Conservation (phyloP, 1,140 invertebrate genomes). For the Lasioglossum baleicum region DNA sequence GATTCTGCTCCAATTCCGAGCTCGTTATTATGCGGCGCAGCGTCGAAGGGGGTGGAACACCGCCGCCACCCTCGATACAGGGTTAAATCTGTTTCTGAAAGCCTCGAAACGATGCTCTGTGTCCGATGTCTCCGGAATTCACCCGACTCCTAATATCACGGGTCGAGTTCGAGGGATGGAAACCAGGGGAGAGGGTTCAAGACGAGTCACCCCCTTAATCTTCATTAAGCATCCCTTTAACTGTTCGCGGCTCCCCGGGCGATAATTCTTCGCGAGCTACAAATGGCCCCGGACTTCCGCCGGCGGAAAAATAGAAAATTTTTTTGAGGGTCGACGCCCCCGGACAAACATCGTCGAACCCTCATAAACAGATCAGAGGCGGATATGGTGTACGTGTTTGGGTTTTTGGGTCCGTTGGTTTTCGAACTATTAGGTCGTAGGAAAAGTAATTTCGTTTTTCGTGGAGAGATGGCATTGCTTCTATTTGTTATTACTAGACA, state of each 20-base stretch:
- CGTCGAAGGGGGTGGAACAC: background rate
- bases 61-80: background rate
- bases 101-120: constrained; percentile 28
- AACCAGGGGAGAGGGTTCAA: background rate
- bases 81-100: constrained; percentile 49
- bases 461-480: too few species aligned
- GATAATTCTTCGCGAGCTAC: constrained; percentile 41
- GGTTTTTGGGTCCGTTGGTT: too few species aligned
- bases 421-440: too few species aligned
- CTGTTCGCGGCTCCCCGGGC: constrained; percentile 32
- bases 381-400: too few species aligned
- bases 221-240: constrained; percentile 51
- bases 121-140: constrained; percentile 27
- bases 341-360: constrained; percentile 6
- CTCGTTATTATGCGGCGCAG: constrained; percentile 39
- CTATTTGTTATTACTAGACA: too few species aligned
- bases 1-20: constrained; percentile 45
- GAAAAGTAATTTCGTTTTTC: too few species aligned
- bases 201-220: constrained; percentile 51
- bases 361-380: background rate
- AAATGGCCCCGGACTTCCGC: constrained; percentile 4
- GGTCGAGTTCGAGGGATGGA: background rate
- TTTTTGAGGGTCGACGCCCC: background rate
- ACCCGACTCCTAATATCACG: constrained; percentile 7
- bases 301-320: background rate